A percentile compares a stretch with the other conserved stretches of the same genome.
phyloP scores from a whole-genome alignment of 2,888 invertebrate genomes.

The Leptogaster cylindrica region DNA sequence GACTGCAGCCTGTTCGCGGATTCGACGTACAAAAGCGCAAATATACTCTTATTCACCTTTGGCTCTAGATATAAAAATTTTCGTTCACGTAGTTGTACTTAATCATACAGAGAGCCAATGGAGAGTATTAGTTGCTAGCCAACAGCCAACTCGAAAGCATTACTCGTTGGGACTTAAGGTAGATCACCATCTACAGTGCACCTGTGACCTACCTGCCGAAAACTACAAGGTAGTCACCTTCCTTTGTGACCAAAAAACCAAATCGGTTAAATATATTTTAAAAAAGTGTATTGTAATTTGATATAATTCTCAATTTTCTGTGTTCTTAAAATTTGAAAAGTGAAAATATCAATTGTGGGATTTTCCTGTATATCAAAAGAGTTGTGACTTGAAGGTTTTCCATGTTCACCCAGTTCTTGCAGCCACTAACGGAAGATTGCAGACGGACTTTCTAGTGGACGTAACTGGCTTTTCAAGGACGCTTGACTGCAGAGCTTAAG shows the following conservation, averaged over 20 bases:
- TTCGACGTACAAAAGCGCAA: conserved; percentile 4
- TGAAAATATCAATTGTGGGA: neutral
- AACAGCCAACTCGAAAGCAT: conserved; percentile 57
- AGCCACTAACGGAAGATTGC: too few relatives aligned
- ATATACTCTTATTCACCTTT: conserved; percentile 12
- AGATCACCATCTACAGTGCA: conserved; percentile 13
- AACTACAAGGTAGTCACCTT: conserved; percentile 1
- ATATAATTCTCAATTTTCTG: too few relatives aligned
- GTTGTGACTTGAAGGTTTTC: too few relatives aligned
- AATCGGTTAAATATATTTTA: neutral
- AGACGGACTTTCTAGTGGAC: too few relatives aligned
- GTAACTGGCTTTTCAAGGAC: too few relatives aligned
- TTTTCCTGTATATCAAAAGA: neutral
- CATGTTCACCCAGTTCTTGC: too few relatives aligned
- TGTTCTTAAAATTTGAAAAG: neutral
- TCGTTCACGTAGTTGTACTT: conserved; percentile 23
- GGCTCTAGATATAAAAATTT: conserved; percentile 35
- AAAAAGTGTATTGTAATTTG: too few relatives aligned
- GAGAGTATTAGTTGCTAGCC: conserved; percentile 61
- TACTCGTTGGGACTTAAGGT: conserved; percentile 21
- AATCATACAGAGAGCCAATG: conserved; percentile 53
- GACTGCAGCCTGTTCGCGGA: neutral
- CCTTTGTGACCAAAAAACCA: neutral
- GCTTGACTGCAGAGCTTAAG: too few relatives aligned
- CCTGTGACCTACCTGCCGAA: conserved; percentile 11